These are phyloP conservation scores for Seriola quinqueradiata DNA, from an alignment of 2,113 vertebrate species.

Conservation along the genomic window DNA sequence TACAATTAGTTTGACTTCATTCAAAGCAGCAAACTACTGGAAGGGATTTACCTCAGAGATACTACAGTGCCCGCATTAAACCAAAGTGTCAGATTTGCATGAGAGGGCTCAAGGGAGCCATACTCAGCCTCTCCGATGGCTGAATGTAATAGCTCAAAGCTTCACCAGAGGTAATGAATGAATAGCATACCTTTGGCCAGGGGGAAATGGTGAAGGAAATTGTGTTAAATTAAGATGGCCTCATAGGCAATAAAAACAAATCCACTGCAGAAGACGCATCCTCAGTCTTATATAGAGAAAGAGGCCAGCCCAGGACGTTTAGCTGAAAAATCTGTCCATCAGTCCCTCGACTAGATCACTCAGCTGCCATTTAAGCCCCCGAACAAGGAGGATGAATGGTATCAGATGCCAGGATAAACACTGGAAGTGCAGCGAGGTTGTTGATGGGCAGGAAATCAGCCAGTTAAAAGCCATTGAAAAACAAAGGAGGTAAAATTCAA, in stretches of 20 bases:
- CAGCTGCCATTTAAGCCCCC: slow-evolving; percentile 55
- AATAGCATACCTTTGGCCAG: slow-evolving; percentile 40
- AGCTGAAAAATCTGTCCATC: slow-evolving; percentile 64
- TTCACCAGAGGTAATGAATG: slow-evolving; percentile 49
- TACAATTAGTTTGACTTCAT: neutral
- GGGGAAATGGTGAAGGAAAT: slow-evolving; percentile 13
- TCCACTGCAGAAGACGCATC: slow-evolving; percentile 30
- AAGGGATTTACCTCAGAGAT: neutral
- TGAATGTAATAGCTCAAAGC: slow-evolving; percentile 22
- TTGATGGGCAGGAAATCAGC: slow-evolving; percentile 30
- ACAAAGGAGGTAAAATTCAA: slow-evolving; percentile 3
- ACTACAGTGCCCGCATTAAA: neutral
- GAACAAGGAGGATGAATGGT: slow-evolving; percentile 52
- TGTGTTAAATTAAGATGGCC: slow-evolving; percentile 49
- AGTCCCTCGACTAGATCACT: slow-evolving; percentile 46
- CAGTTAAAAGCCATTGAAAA: slow-evolving; percentile 23
- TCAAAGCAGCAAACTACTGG: neutral
- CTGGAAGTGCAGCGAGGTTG: slow-evolving; percentile 2
- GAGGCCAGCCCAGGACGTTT: slow-evolving; percentile 36
- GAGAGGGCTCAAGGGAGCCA: slow-evolving; percentile 27
- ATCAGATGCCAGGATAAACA: slow-evolving; percentile 57
- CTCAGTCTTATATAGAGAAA: slow-evolving; percentile 25
- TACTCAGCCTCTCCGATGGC: slow-evolving; percentile 17
- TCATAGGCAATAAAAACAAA: slow-evolving; percentile 49
- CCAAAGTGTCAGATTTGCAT: slow-evolving; percentile 35